A percentile compares a stretch with the other conserved stretches of the same genome.
Evolutionary conservation across 2,113 vertebrate species (phyloP).

Genomic region (Pituophis catenifer): DNA sequence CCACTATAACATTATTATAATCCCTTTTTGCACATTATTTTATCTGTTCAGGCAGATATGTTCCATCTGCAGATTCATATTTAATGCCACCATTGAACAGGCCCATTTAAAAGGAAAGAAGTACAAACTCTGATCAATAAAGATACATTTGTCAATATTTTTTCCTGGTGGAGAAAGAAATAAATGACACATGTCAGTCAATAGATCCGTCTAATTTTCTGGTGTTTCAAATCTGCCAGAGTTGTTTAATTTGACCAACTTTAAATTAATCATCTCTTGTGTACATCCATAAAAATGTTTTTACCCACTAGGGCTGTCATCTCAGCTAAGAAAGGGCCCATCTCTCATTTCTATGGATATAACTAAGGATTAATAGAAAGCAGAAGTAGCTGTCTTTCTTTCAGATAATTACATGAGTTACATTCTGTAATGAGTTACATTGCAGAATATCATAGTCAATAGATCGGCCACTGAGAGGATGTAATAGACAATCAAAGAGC

Average conservation of each 20-base stretch:
- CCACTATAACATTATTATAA: not conserved
- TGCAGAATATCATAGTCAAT: not conserved
- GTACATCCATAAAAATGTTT: not conserved
- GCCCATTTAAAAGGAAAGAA: not conserved
- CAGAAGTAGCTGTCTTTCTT: not conserved
- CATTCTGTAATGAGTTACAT: not conserved
- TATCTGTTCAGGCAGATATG: not conserved
- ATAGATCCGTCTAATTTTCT: not conserved
- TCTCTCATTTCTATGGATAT: not conserved
- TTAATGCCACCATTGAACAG: not conserved
- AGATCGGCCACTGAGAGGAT: not conserved
- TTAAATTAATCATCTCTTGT: not conserved
- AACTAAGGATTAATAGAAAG: not conserved
- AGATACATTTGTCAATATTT: not conserved
- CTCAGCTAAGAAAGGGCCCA: not conserved
- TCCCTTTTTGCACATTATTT: not conserved
- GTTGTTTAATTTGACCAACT: not conserved
- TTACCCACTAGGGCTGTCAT: not conserved
- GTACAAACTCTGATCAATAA: not conserved
- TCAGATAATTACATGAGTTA: not conserved
- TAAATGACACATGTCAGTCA: not conserved
- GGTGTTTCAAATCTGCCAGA: not conserved
- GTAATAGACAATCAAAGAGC: not conserved
- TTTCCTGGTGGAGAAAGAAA: not conserved
- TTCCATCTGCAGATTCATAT: not conserved